These are phyloP conservation scores for Acronicta psi DNA, from an alignment of 2,888 invertebrate genomes.

Conservation along the genomic window DNA sequence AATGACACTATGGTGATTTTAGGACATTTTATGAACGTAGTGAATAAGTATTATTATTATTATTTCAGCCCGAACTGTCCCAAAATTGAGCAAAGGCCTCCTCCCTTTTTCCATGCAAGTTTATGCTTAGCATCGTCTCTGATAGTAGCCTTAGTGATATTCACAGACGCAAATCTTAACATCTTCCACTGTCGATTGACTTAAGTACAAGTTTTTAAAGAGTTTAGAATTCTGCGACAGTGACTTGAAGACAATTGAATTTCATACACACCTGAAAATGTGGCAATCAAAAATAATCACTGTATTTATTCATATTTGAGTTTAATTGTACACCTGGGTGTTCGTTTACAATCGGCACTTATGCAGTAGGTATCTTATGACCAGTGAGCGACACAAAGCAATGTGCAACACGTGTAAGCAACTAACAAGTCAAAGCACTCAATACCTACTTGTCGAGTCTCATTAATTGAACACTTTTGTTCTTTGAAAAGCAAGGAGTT, in stretches of 20 bases:
- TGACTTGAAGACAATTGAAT: slow-evolving; percentile 32
- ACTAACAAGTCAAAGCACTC: slow-evolving; percentile 20
- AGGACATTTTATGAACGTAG: too few relatives aligned
- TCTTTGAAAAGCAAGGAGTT: background rate
- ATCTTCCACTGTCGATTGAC: too few relatives aligned
- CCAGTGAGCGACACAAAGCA: slow-evolving; percentile 30
- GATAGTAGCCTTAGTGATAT: too few relatives aligned
- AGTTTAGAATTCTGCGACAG: too few relatives aligned
- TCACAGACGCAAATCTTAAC: too few relatives aligned
- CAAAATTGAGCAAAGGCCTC: too few relatives aligned
- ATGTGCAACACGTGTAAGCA: slow-evolving; percentile 37
- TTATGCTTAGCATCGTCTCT: too few relatives aligned
- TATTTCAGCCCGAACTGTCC: too few relatives aligned
- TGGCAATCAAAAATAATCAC: slow-evolving; percentile 41
- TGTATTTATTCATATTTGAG: slow-evolving; percentile 32
- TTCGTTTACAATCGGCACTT: slow-evolving; percentile 26
- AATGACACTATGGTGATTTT: too few relatives aligned
- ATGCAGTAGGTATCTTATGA: slow-evolving; percentile 8
- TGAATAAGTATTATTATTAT: too few relatives aligned
- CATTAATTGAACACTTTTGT: background rate
- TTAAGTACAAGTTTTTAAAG: too few relatives aligned
- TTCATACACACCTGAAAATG: slow-evolving; percentile 32
- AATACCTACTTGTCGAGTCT: slow-evolving; percentile 1
- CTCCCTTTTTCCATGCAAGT: too few relatives aligned
- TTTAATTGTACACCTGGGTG: slow-evolving; percentile 38